A percentile compares a stretch with the other conserved stretches of the same genome.
Conservation (phyloP, 2,888 invertebrate genomes). For the Diarsia brunnea region DNA sequence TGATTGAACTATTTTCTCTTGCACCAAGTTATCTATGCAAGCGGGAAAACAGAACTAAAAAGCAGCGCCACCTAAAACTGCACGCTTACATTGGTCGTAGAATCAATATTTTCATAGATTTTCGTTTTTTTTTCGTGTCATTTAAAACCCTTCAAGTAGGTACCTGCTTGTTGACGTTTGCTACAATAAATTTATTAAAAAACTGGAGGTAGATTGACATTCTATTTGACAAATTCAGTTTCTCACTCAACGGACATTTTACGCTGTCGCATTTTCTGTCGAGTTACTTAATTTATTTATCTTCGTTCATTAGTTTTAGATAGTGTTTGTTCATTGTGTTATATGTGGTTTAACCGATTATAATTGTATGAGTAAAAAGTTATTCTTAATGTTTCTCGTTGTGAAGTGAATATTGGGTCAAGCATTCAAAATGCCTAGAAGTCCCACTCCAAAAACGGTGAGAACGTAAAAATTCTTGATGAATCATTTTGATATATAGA, state of each 20-base stretch:
- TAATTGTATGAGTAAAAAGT: constrained; percentile 9
- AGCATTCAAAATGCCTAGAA: constrained; percentile 52
- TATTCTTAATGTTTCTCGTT: constrained; percentile 2
- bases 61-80: not conserved
- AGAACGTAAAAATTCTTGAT: constrained; percentile 16
- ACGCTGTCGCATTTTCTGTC: not conserved
- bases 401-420: constrained; percentile 30
- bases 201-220: constrained; percentile 34
- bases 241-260: constrained; percentile 6
- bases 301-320: not conserved
- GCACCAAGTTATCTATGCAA: not conserved
- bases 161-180: not conserved
- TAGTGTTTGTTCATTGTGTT: not conserved
- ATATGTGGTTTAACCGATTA: not conserved
- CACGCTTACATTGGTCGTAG: not conserved
- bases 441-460: constrained; percentile 51
- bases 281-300: constrained; percentile 4
- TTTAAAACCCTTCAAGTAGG: not conserved
- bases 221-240: constrained; percentile 4
- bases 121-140: not conserved
- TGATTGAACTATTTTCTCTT: not conserved
- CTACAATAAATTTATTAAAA: not conserved
- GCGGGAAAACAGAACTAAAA: not conserved
- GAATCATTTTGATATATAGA: not conserved
- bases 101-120: not conserved